These are phyloP conservation scores for Epinephelus cyanopodus DNA, from an alignment of 2,113 vertebrate species.

Conservation along the genomic window DNA sequence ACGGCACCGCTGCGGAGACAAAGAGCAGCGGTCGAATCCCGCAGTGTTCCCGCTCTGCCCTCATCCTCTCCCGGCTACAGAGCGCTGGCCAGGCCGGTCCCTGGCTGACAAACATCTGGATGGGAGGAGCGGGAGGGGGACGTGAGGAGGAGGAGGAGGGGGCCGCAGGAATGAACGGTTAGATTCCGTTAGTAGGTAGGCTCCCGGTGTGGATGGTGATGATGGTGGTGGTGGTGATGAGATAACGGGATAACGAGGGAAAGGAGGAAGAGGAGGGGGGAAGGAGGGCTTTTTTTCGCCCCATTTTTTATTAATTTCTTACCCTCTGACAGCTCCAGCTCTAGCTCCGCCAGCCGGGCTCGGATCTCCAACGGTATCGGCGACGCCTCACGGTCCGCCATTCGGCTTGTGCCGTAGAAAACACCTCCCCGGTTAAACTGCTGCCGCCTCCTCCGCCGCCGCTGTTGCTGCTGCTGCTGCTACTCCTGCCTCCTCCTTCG, in stretches of 20 bases:
- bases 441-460: constrained; percentile 41
- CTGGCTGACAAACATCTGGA: constrained; percentile 79
- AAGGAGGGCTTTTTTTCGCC: not conserved
- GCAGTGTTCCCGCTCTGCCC: constrained; percentile 61
- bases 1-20: constrained; percentile 51
- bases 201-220: constrained; percentile 59
- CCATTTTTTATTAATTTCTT: constrained; percentile 59
- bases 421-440: constrained; percentile 51
- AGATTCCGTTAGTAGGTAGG: constrained; percentile 73
- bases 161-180: constrained; percentile 63
- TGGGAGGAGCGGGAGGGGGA: constrained; percentile 72
- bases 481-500: constrained; percentile 64
- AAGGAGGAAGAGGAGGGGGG: constrained; percentile 1
- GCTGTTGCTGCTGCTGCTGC: constrained; percentile 62
- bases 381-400: constrained; percentile 96
- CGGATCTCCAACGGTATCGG: constrained; percentile 94
- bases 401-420: constrained; percentile 79
- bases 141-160: constrained; percentile 27
- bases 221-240: constrained; percentile 45
- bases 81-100: constrained; percentile 61
- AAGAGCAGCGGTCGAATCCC: constrained; percentile 66
- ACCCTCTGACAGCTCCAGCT: constrained; percentile 98
- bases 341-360: constrained; percentile 95
- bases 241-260: constrained; percentile 51
- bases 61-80: constrained; percentile 60